These are phyloP conservation scores for Geotrypetes seraphini DNA, from an alignment of 2,797 vertebrate genomes.

Conservation along the genomic window DNA sequence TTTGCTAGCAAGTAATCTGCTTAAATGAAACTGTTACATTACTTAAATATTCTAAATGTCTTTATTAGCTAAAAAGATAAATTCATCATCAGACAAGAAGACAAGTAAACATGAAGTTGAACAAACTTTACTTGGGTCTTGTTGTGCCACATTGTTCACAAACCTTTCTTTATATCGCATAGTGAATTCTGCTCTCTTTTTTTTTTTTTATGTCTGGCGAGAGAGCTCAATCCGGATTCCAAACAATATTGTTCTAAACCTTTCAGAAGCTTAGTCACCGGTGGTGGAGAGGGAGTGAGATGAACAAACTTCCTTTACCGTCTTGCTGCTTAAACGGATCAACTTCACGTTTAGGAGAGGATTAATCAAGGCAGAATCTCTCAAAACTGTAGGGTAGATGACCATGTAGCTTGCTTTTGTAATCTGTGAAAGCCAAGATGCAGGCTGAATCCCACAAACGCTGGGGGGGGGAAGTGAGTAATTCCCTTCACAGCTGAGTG, in stretches of 20 bases:
- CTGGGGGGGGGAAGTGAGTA: too few relatives aligned
- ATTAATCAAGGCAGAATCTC: too few relatives aligned
- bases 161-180: slow-evolving; percentile 5
- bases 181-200: slow-evolving; percentile 21
- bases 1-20: slow-evolving; percentile 47
- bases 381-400: too few relatives aligned
- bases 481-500: too few relatives aligned
- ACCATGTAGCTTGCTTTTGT: too few relatives aligned
- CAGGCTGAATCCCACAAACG: too few relatives aligned
- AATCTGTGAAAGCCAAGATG: too few relatives aligned
- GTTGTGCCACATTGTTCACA: slow-evolving; percentile 6
- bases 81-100: slow-evolving; percentile 20
- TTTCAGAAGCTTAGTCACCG: slow-evolving; percentile 20
- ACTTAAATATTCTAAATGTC: slow-evolving; percentile 36
- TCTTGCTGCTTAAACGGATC: too few relatives aligned
- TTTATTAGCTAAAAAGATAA: slow-evolving; percentile 35
- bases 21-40: slow-evolving; percentile 36
- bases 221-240: slow-evolving; percentile 7
- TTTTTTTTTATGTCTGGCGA: slow-evolving; percentile 16
- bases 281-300: slow-evolving; percentile 19
- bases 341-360: too few relatives aligned
- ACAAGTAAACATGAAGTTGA: slow-evolving; percentile 24
- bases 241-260: slow-evolving; percentile 15
- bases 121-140: slow-evolving; percentile 17
- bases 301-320: too few relatives aligned